phyloP scores from a whole-genome alignment of 2,797 vertebrate species.

The Molossus alvarezi region DNA sequence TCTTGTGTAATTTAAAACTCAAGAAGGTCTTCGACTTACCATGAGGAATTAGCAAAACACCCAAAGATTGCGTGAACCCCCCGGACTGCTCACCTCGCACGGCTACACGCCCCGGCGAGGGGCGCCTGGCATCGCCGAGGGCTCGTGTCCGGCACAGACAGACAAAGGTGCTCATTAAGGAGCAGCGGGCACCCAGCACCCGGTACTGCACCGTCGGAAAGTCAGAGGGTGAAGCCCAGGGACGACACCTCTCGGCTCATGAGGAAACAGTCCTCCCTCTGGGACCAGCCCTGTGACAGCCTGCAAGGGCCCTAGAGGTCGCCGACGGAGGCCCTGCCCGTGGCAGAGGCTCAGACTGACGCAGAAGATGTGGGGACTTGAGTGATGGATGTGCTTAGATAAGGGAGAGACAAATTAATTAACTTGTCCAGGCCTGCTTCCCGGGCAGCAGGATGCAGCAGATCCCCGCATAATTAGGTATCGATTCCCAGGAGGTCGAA shows the following conservation, averaged over 20 bases:
- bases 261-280: background rate
- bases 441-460: slow-evolving; percentile 53
- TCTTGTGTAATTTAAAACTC: background rate
- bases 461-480: slow-evolving; percentile 77
- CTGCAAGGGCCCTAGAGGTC: background rate
- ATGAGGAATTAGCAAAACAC: background rate
- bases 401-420: slow-evolving; percentile 79
- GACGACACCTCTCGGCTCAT: background rate
- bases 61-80: background rate
- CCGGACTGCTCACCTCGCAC: background rate
- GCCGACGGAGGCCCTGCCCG: slow-evolving; percentile 1
- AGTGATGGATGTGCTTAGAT: slow-evolving; percentile 69
- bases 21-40: background rate
- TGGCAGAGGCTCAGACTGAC: slow-evolving; percentile 16
- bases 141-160: background rate
- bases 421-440: slow-evolving; percentile 72
- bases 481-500: slow-evolving; percentile 66
- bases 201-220: background rate
- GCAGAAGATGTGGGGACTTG: background rate
- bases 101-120: no score
- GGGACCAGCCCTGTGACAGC: background rate
- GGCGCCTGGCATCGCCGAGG: background rate
- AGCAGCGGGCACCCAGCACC: background rate
- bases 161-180: background rate
- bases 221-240: background rate